Evolutionary conservation across 2,797 vertebrate species (phyloP), one percentile per base, ranked within the genome.

Genomic region (Enteromius treurensis): DNA sequence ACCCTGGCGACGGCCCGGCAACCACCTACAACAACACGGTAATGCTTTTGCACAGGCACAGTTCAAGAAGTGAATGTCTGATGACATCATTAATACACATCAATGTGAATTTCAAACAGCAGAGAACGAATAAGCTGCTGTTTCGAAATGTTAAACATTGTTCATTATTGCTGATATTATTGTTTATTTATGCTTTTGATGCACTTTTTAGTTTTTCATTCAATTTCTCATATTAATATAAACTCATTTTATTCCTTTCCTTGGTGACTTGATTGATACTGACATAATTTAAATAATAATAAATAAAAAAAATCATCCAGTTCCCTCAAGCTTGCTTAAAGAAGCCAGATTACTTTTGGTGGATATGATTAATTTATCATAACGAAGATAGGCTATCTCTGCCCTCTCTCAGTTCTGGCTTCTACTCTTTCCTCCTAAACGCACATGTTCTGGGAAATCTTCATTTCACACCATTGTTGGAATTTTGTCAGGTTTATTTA

Each of bases 61-160:
- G 7, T 49, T 19, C 45, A 34, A 87, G 86, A 73, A 85, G 89
- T 62, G 23, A 62, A 15, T 26, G 58, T 60, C 55, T 26, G 10
- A 60, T 14, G 86, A 85, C 26, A 32, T 71, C 23, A 49, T 49
- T 73, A 71, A 49, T 47, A 47, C 19, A 2, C 69, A 29, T 29
- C 23, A 47, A 9, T 29, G 37, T 70, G 23, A 71, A 71, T 37
- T 21, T 13, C 4, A 40, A n/a, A 68, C 19, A 10, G 7, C 9
- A 65, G 70, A 65, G 49, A 62, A 17, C 10, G 40, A 64, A 64
- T 17, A 32, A 32, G 8, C 14, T 32, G 29, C 6, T 8, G 26
- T 62, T 29, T 62, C 13, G 6, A 7, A 62, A 29, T 29, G 47
- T 17, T 47, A 10, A 45, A 47, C 3, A 2, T 14, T 62, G 58